Conservation (phyloP, 53 echinoderm and acorn worm species). For the Apostichopus leukothele region DNA sequence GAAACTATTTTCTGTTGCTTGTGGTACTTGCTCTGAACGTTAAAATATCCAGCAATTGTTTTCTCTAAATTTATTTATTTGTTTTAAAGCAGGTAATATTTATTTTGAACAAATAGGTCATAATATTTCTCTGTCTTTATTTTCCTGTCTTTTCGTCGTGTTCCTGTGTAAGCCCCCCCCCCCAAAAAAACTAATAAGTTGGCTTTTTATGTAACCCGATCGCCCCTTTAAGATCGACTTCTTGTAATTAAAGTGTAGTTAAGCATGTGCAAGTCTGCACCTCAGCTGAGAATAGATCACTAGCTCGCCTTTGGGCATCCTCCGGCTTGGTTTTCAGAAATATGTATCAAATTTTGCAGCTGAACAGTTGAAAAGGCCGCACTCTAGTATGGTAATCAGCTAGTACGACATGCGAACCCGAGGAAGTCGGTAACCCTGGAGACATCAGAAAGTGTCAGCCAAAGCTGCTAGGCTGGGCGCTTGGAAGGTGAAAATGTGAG, state of each 20-base stretch:
- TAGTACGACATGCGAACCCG: not conserved
- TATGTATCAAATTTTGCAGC: constrained; percentile 38
- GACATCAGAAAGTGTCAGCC: constrained; percentile 26
- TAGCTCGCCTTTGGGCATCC: constrained; percentile 23
- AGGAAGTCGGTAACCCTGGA: constrained; percentile 26
- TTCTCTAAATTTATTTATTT: too few relatives aligned
- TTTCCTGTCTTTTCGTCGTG: too few relatives aligned
- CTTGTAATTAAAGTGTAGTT: not conserved
- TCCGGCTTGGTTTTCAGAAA: constrained; percentile 17
- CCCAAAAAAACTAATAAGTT: too few relatives aligned
- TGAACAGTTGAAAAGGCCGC: constrained; percentile 16
- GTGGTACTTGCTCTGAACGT: too few relatives aligned
- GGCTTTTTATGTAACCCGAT: too few relatives aligned
- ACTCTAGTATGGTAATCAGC: constrained; percentile 34
- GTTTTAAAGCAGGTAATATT: too few relatives aligned
- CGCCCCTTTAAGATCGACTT: not conserved
- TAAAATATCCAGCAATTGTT: too few relatives aligned
- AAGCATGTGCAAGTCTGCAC: not conserved
- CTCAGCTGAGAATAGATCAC: not conserved
- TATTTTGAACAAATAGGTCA: too few relatives aligned
- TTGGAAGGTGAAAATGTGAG: constrained; percentile 10
- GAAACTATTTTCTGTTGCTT: too few relatives aligned
- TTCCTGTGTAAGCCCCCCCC: too few relatives aligned
- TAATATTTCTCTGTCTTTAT: too few relatives aligned
- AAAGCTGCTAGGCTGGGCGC: not conserved